Evolutionary conservation across 2,888 invertebrate species (phyloP), one percentile per base, ranked within the genome.

Genomic region (Helobdella robusta): DNA sequence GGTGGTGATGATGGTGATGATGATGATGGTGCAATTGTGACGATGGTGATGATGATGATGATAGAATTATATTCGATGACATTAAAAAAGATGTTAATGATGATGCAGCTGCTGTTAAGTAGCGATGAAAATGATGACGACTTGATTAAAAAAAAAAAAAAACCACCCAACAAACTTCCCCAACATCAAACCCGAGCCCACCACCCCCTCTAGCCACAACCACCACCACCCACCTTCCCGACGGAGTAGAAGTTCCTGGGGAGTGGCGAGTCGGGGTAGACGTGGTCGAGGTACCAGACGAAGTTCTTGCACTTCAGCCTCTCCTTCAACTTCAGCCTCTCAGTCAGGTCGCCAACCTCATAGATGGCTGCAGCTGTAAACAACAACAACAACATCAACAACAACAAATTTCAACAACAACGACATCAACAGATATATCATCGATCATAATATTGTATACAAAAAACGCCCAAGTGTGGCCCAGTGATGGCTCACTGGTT

Each of bases 211-310:
- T 23, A 54, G 5, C 6, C 23, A 54, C 3, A 25, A 18, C 11
- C 30, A 54, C 3, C 28, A n/a, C 4, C 30, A 28, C 54, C 32
- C 15, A 62, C 62, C 11, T 62, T 48, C n/a, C 62, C 62, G 30
- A 62, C 62, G 30, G 62, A 62, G 48, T 32, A 62, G 50, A 62
- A 62, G 48, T 50, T n/a, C 20, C 30, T n/a, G 23, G 62, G 62
- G n/a, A 62, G 44, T 32, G 62, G 50, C 1, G 62, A 64, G 15
- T 64, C 30, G 34, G 23, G 18, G 56, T 34, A 52, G 34, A 64
- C 56, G 36, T 64, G 52, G 2, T 35, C 30, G 25, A 64, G 64
- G 64, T 56, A 64, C 64, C 64, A 64, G 8, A 28, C 25, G 64
- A 64, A 64, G 52, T 64, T 56, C 28, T 50, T 40, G 46, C 64